phyloP scores from a whole-genome alignment of 2,113 vertebrate genomes.

The Bos indicus region DNA sequence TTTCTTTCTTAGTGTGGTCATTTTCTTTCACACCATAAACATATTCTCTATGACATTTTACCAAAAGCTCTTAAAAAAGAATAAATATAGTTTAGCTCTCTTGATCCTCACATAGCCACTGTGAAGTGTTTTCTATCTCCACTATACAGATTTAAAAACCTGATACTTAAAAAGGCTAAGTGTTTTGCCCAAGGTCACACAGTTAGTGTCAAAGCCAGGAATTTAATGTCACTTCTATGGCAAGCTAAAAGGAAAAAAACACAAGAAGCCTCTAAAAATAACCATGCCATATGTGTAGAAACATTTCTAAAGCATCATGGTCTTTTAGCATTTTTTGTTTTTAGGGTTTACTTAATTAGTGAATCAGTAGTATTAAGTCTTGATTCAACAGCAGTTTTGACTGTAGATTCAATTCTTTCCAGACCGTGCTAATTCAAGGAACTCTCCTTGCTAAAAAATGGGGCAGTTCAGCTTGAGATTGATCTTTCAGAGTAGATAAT shows the following conservation, averaged over 20 bases:
- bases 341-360: neutral
- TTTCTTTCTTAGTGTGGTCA: neutral
- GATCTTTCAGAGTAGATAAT: neutral
- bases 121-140: neutral
- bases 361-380: neutral
- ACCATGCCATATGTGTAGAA: neutral
- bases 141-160: neutral
- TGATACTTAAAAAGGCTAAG: neutral
- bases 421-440: neutral
- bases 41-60: neutral
- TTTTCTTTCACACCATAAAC: neutral
- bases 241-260: neutral
- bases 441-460: neutral
- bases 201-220: slow-evolving; percentile 16
- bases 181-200: neutral
- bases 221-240: neutral
- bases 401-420: neutral
- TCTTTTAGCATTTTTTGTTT: neutral
- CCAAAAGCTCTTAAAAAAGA: neutral
- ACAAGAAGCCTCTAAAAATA: slow-evolving; percentile 26
- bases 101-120: neutral
- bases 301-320: neutral
- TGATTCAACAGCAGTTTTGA: neutral
- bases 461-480: neutral
- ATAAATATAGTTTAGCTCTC: neutral